Base-by-base conservation (phyloP, 1,140 invertebrate species). In the Cylas formicarius region DNA sequence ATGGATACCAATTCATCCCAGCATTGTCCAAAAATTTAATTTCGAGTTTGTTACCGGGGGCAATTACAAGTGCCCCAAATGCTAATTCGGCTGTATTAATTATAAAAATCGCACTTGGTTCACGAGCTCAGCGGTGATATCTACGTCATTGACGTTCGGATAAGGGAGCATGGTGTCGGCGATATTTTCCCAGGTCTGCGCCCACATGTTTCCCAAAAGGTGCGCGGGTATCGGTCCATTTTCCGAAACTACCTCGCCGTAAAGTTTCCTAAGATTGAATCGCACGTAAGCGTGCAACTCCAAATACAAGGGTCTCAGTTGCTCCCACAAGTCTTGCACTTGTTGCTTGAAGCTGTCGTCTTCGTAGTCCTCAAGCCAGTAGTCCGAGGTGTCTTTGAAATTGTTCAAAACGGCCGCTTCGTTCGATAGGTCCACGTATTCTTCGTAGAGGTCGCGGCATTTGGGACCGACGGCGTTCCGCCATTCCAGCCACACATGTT, bases 201-300 rank as follows among this genome's bases (percentile, higher is more conserved):
- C 86, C 90, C 90, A 95, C 82, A 95, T 88, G 58, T 95, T 92
- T 20, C 89, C 86, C 50, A 90, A 60, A 1, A 96, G 66, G 74
- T 96, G 91, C n/a, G 90, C 90, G 1, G 91, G 90, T 39, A 96
- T 86, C 0, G 86, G 84, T 13, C 86, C 76, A n/a, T 77, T 72
- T 0, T 38, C 34, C 3, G 40, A 14, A 0, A 84, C 62, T 1
- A 74, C 55, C 33, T 81, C 75, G 0, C 85, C 86, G 58, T 89
- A 89, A 51, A 78, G 74, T 51, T 81, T 67, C 5, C 75, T 67
- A 8, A 96, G 67, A 43, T 81, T 75, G 36, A 75, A 71, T 20
- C 90, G 73, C 0, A 93, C 86, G 57, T 92, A 95, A 0, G 86
- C 83, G 54, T 96, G 91, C 0, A 96, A 57, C 62, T 93, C 77